These are phyloP conservation scores for Leucopsar rothschildi DNA, from an alignment of 2,113 vertebrate species.

Conservation along the genomic window DNA sequence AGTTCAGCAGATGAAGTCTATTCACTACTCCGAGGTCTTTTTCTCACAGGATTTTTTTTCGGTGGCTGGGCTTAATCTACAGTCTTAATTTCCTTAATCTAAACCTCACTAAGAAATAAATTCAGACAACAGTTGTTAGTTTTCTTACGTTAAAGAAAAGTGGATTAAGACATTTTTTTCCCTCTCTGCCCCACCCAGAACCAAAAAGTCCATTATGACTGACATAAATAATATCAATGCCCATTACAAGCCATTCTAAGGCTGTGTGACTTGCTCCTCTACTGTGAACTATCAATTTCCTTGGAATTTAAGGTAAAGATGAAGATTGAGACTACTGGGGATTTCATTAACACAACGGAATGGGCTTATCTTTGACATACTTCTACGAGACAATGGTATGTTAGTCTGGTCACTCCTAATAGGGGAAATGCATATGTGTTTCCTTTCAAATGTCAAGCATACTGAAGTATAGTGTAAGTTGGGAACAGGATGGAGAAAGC, in stretches of 20 bases:
- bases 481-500: neutral
- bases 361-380: conserved; percentile 25
- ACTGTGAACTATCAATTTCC: neutral
- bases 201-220: neutral
- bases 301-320: neutral
- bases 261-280: neutral
- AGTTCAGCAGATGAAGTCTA: neutral
- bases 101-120: neutral
- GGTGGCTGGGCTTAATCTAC: neutral
- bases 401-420: conserved; percentile 28
- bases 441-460: neutral
- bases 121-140: neutral
- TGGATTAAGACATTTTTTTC: neutral
- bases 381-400: neutral
- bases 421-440: neutral
- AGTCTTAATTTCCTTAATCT: neutral
- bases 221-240: neutral
- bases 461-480: neutral
- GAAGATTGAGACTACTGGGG: neutral
- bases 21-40: neutral
- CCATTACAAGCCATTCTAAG: neutral
- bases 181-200: neutral
- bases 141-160: neutral
- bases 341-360: conserved; percentile 47
- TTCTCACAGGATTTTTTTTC: neutral